phyloP scores from a whole-genome alignment of 2,797 vertebrate species.

The Cercopithecus hamlyni region DNA sequence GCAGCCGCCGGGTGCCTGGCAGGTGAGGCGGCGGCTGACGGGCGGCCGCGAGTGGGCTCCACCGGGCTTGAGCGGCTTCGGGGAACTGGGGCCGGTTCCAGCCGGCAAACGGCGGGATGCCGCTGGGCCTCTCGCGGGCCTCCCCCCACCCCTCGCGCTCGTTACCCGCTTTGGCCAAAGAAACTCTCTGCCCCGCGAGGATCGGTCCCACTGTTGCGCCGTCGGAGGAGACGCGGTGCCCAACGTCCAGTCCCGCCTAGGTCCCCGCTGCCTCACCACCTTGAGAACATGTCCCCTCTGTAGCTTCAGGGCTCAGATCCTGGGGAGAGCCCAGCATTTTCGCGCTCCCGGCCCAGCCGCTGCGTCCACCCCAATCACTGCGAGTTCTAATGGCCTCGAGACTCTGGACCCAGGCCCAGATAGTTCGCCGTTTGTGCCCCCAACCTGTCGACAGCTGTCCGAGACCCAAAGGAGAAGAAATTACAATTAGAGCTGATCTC shows the following conservation, averaged over 20 bases:
- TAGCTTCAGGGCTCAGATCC: neutral
- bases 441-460: neutral
- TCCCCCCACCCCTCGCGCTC: neutral
- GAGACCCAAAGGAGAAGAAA: neutral
- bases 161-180: conserved; percentile 55
- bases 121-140: neutral
- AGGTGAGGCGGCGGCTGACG: conserved; percentile 88
- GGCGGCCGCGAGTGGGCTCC: neutral
- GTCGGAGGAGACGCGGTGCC: neutral
- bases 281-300: neutral
- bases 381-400: neutral
- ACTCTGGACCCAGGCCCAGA: neutral
- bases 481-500: neutral
- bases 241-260: neutral
- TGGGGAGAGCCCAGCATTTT: neutral
- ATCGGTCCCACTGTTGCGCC: neutral
- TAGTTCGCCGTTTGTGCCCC: neutral
- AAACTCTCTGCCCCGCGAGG: neutral
- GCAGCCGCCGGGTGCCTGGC: conserved; percentile 86
- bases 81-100: neutral
- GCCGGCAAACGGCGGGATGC: neutral
- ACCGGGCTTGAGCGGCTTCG: conserved; percentile 35
- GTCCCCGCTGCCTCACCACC: neutral
- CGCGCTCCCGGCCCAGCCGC: neutral
- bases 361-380: neutral